phyloP scores from a whole-genome alignment of 2,113 vertebrate genomes.

The Nothobranchius kuhntae region DNA sequence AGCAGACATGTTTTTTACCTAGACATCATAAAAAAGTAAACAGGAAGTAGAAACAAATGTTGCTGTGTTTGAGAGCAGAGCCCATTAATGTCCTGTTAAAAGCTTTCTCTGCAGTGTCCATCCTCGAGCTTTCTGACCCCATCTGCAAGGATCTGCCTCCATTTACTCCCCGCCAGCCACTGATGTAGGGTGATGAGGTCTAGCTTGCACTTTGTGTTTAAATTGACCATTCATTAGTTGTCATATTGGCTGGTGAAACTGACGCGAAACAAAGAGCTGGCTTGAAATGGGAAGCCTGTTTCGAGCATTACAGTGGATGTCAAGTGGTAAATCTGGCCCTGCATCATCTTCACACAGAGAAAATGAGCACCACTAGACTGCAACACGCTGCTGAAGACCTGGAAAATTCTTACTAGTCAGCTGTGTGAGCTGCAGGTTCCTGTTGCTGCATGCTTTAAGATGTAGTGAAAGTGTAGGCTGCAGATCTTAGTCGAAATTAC shows the following conservation, averaged over 20 bases:
- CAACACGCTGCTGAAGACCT: neutral
- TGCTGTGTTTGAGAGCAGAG: too few relatives aligned
- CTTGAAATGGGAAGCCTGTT: conserved; percentile 1
- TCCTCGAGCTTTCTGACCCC: neutral
- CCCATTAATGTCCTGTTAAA: too few relatives aligned
- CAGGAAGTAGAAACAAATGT: neutral
- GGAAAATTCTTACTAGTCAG: neutral
- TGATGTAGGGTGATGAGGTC: conserved; percentile 24
- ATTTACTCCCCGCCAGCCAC: conserved; percentile 7
- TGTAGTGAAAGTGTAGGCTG: neutral
- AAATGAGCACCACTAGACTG: neutral
- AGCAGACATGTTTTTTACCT: neutral
- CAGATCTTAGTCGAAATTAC: neutral
- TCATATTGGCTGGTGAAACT: conserved; percentile 4
- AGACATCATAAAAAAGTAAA: too few relatives aligned
- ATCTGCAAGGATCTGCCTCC: conserved; percentile 1
- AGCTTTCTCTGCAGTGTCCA: too few relatives aligned
- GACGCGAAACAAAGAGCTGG: conserved; percentile 19
- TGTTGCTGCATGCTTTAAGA: neutral
- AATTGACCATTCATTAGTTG: conserved; percentile 23
- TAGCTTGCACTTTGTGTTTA: conserved; percentile 15
- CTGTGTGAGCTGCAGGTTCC: neutral
- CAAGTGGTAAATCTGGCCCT: neutral
- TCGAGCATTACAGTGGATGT: conserved; percentile 9
- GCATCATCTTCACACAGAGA: conserved; percentile 2